phyloP scores from a whole-genome alignment of 2,113 vertebrate genomes.

The Riparia riparia region DNA sequence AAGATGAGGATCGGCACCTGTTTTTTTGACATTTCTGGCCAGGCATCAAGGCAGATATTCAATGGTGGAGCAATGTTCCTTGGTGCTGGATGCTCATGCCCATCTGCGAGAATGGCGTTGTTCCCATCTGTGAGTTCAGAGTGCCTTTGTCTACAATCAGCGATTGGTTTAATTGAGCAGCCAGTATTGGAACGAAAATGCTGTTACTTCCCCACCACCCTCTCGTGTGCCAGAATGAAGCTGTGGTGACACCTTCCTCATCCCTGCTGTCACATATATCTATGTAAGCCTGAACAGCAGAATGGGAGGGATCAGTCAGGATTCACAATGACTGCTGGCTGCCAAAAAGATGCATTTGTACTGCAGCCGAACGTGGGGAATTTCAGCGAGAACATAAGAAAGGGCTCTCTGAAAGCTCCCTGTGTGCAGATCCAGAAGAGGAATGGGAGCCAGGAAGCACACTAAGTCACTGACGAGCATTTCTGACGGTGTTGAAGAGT shows the following conservation, averaged over 20 bases:
- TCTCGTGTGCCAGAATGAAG: neutral
- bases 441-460: neutral
- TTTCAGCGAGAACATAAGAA: neutral
- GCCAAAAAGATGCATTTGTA: neutral
- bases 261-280: neutral
- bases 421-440: neutral
- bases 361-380: neutral
- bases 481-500: neutral
- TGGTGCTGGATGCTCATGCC: constrained; percentile 7
- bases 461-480: neutral
- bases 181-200: neutral
- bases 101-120: constrained; percentile 42
- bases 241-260: neutral
- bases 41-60: neutral
- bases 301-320: neutral
- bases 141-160: constrained; percentile 4
- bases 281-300: neutral
- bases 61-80: constrained; percentile 1
- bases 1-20: constrained; percentile 16
- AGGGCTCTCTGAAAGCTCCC: neutral
- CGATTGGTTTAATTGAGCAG: constrained; percentile 12
- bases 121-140: constrained; percentile 32
- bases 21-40: constrained; percentile 41
- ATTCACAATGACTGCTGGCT: neutral
- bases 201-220: neutral